Base-by-base conservation (phyloP, 2,113 vertebrate species). In the Oryzias javanicus region DNA sequence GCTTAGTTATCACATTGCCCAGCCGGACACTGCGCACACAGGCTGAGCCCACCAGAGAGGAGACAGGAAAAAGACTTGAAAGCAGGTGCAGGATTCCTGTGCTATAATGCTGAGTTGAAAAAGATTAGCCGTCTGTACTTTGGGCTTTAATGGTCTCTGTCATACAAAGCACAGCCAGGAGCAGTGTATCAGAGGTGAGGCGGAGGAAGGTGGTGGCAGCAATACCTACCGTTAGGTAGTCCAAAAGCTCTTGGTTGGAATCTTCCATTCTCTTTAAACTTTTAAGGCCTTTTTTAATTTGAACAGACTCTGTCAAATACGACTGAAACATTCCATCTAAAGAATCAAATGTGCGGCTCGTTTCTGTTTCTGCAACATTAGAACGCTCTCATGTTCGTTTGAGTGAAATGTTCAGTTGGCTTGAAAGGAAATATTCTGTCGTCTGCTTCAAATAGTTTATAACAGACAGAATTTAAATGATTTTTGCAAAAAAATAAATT, bases 1-100 rank as follows among this genome's bases (percentile, higher is more conserved):
- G 64, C 64, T 64, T 62, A 84, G 80, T 89, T 90, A 90, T 90
- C 89, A 84, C 76, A 73, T 62, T 58, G 74, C 79, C 60, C 87
- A 91, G 88, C 82, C 80, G 79, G 81, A 87, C 87, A 73, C 67
- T 76, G 65, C 74, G 76, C 51, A 73, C 70, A 66, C 74, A 62
- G 66, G 49, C 79, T 74, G 65, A 79, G 74, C 70, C 72, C 63
- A 72, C 58, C 55, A 68, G 69, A 79, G 73, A 84, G 78, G 75
- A 82, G 55, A 60, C 63, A 76, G 58, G 67, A 67, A 76, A 51
- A 77, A 58, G 78, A 83, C 78, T 85, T 86, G 49, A 86, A 88
- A 83, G 86, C 82, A 85, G 79, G 78, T 84, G 71, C 63, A 25
- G 78, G 68, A 80, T 79, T 89, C 80, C 66, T 71, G 66, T 78